Evolutionary conservation across 2,797 vertebrate species (phyloP).

Genomic region (Crocidura indochinensis): DNA sequence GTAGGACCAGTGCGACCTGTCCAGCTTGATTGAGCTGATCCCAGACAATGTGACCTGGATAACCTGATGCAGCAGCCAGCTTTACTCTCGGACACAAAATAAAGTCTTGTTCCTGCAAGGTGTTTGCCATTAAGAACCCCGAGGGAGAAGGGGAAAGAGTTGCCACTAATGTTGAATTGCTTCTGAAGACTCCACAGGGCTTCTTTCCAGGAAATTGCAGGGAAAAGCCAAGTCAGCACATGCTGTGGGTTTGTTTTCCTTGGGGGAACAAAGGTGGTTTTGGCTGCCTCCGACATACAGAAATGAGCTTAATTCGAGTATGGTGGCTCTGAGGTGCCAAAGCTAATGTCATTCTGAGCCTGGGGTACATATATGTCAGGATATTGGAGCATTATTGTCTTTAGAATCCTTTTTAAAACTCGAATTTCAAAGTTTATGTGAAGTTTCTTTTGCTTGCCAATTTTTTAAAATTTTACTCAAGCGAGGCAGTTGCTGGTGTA

Average conservation of each 20-base stretch:
- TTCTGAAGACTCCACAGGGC: slow-evolving; percentile 3
- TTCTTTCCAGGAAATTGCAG: neutral
- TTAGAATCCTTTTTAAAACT: neutral
- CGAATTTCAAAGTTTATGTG: slow-evolving; percentile 28
- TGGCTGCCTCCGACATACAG: neutral
- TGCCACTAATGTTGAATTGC: neutral
- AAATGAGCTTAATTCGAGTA: neutral
- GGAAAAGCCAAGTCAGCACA: neutral
- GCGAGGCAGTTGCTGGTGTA: neutral
- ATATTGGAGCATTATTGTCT: neutral
- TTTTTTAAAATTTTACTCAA: slow-evolving; percentile 39
- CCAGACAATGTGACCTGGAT: neutral
- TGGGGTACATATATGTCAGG: neutral
- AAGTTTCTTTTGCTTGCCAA: slow-evolving; percentile 44
- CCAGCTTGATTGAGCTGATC: neutral
- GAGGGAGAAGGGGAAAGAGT: neutral
- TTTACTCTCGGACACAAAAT: neutral
- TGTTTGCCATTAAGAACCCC: slow-evolving; percentile 8
- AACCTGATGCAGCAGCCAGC: neutral
- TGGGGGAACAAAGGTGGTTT: neutral
- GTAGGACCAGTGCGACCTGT: neutral
- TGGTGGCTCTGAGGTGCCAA: neutral
- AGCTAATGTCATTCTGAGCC: neutral
- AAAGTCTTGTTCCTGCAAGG: neutral
- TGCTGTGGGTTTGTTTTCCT: neutral